Evolutionary conservation across 2,797 vertebrate species (phyloP).

Genomic region (Kryptopterus vitreolus): DNA sequence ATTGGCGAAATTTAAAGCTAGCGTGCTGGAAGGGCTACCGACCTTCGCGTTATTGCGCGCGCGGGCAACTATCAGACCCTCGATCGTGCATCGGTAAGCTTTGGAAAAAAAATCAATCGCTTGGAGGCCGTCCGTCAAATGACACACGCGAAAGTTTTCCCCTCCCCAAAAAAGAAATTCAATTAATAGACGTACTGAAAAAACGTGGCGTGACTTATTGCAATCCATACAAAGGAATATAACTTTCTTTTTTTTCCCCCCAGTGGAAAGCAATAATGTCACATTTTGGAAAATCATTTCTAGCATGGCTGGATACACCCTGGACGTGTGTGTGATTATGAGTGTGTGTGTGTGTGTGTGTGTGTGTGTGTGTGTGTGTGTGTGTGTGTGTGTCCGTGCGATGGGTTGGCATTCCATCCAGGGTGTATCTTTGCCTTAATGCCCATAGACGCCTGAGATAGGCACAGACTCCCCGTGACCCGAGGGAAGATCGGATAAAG

Average conservation of each 20-base stretch:
- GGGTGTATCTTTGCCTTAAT: too few relatives aligned
- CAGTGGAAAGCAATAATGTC: not conserved
- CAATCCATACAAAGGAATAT: not conserved
- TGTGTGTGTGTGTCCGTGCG: too few relatives aligned
- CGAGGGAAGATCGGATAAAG: too few relatives aligned
- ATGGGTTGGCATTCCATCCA: too few relatives aligned
- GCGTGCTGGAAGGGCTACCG: conserved; percentile 50
- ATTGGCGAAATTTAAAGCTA: conserved; percentile 41
- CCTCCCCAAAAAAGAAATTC: not conserved
- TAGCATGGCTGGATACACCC: too few relatives aligned
- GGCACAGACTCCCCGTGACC: too few relatives aligned
- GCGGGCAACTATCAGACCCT: conserved; percentile 2
- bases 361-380: too few relatives aligned
- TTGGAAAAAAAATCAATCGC: conserved; percentile 14
- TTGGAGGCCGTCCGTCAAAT: not conserved
- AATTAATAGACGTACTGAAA: not conserved
- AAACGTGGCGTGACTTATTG: not conserved
- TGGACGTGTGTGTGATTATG: too few relatives aligned
- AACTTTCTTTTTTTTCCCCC: too few relatives aligned
- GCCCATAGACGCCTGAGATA: too few relatives aligned
- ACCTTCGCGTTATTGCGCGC: conserved; percentile 32
- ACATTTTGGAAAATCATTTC: not conserved
- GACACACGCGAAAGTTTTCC: too few relatives aligned
- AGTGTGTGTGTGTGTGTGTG: too few relatives aligned
- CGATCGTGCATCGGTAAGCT: conserved; percentile 6